Conservation (phyloP, 2,113 vertebrate species). For the Pimephales promelas region DNA sequence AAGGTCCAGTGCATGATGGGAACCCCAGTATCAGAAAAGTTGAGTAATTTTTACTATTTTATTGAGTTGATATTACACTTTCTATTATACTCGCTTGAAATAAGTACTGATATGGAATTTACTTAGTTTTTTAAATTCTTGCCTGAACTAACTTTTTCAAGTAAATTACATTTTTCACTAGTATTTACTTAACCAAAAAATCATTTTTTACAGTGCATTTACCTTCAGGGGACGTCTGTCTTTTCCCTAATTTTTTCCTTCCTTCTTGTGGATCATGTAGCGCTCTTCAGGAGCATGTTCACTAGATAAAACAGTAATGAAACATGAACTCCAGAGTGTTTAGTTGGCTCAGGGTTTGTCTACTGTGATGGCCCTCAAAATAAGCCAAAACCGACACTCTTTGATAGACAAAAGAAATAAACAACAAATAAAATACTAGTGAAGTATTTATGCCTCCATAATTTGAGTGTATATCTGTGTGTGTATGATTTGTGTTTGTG, state of each 20-base stretch:
- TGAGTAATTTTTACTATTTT: too few relatives aligned
- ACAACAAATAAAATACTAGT: constrained; percentile 6
- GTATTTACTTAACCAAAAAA: too few relatives aligned
- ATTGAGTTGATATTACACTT: too few relatives aligned
- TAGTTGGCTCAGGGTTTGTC: constrained; percentile 58
- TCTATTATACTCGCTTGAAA: too few relatives aligned
- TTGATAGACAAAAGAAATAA: constrained; percentile 35
- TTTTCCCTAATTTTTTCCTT: constrained; percentile 1
- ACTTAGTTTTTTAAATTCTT: too few relatives aligned
- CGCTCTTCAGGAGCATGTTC: neutral
- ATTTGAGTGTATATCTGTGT: constrained; percentile 39
- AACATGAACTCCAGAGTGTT: constrained; percentile 56
- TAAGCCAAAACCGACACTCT: constrained; percentile 30
- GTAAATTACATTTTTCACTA: too few relatives aligned
- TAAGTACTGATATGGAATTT: too few relatives aligned
- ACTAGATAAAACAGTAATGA: neutral
- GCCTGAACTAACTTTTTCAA: too few relatives aligned
- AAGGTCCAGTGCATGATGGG: too few relatives aligned
- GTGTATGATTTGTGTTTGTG: neutral
- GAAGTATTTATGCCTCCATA: constrained; percentile 52
- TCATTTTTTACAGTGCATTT: too few relatives aligned
- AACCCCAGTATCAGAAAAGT: too few relatives aligned
- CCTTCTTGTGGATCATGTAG: neutral
- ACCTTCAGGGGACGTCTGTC: constrained; percentile 13
- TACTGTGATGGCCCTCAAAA: constrained; percentile 37